Base-by-base conservation (phyloP, 2,797 vertebrate genomes). In the Triplophysa yarkandensis region DNA sequence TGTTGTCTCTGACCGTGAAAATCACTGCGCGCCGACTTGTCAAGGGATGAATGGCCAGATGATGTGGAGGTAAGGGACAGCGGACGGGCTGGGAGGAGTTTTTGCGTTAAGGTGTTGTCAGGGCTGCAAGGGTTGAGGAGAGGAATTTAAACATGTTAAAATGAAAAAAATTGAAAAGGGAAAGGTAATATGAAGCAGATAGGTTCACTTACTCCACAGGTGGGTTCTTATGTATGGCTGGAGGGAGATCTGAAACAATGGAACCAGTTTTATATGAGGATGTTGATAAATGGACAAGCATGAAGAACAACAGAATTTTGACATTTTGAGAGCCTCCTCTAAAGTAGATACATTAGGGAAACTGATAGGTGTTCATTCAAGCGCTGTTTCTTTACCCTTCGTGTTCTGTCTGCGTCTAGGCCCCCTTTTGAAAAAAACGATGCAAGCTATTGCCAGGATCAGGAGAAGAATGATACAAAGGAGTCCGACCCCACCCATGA, bases 61-160 rank as follows among this genome's bases (percentile, higher is more conserved):
- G 72, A 82, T 63, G 0, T 87, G 72, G 74, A 82, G 80, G 78
- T 82, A 84, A 76, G 86, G 77, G 86, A 91, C 74, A 84, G 80
- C 70, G 83, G 48, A 87, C 28, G 93, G 89, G 86, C 80, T 0
- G 87, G 89, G 70, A 94, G 95, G 52, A 95, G 88, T 83, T 93
- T 96, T 87, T 94, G 89, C 88, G 96, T 98, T 86, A 92, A 41
- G 83, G 95, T 80, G 81, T 95, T 95, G 91, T 95, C 95, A 71
- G 95, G 93, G 91, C 94, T 98, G 89, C 80, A 81, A 77, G 90
- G 57, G 43, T 27, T 4, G 68, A 17, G 25, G 13, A 46, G 30
- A 55, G 43, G 41, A 34, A 48, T 48, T 46, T 34, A 27, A 25
- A 55, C 19, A 74, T 58, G 41, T 8, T 14, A 46, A 58, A 11